Base-by-base conservation (phyloP, 1,140 invertebrate species). In the Drosophila varians region DNA sequence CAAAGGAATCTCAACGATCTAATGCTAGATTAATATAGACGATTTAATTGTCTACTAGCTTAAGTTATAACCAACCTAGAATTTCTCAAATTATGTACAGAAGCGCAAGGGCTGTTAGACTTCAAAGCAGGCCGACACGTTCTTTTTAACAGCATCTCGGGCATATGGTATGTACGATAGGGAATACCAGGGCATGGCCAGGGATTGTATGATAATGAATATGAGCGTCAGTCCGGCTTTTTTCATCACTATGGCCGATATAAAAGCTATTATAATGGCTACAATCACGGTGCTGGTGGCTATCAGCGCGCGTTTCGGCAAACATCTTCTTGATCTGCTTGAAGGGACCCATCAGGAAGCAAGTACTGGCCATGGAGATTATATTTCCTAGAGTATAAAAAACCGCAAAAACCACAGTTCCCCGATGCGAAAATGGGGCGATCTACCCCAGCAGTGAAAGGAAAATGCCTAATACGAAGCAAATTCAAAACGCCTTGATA, bases 121-220 rank as follows among this genome's bases (percentile, higher is more conserved):
- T 47, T 90, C 93, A 47, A 95, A 91, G 77, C 94, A 94, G n/a
- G 94, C 88, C 46, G 93, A 92, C 8, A 95, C 82, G 11, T 94
- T 93, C 75, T 94, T 96, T 88, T 95, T 95, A 0, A 96, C 95
- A 53, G 94, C 95, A 92, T 96, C 96, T 80, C 97, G 93, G 9
- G 97, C 97, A 92, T 96, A 98, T 23, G 97, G 97, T 89, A 98
- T 98, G 90, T 98, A 98, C 1, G 96, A 97, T n/a, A 98, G 91
- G 0, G 97, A 97, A 90, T 98, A 98, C 97, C 97, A 98, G 2
- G 96, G 96, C 94, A 98, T 96, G n/a, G 97, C 96, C 52, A 97
- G 72, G 71, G 96, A 98, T 92, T 98, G 97, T 53, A 97, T 93
- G 55, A 98, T 94, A 87, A 96, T 96, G 91, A 96, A 97, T 31